Evolutionary conservation across 2,797 vertebrate genomes (phyloP), one percentile per base, ranked within the genome.

Genomic region (Nannoperca obscura): DNA sequence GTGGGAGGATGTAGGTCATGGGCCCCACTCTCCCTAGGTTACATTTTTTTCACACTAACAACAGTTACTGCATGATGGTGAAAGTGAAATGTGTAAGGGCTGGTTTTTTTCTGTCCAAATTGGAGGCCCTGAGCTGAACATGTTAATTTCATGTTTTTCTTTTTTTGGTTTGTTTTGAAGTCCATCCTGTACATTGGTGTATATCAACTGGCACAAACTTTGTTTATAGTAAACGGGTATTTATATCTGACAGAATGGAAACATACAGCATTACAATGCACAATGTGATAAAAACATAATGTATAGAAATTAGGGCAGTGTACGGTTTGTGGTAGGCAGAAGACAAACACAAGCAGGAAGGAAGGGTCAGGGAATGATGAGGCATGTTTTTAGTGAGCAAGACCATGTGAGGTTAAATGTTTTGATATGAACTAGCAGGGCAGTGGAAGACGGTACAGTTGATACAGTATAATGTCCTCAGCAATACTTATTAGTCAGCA

Each of bases 391-490:
- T 12, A 68, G 3, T 42, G 22, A 63, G 57, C 7, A 57, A 49
- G 13, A 64, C 40, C 50, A 68, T 2, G 4, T 57, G 10, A 55
- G 54, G 32, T 78, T 67, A 63, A 79, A 68, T 34, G 30, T 59
- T 66, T 64, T 61, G 55, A 61, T 58, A 32, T 62, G 14, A 76
- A 64, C 27, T 32, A 46, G 57, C 42, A 65, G 52, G 69, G 68
- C 68, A 52, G 47, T 32, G 67, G 4, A 46, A 52, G 19, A 62
- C 38, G 54, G 27, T 44, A 54, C 49, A 58, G 46, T 74, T n/a
- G 0, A 61, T 63, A 81, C 57, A 65, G 60, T 74, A 61, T 46
- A 77, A 83, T 80, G 70, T 77, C 68, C 61, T 58, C 36, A 65
- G 47, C 36, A 69, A 59, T 49, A 64, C 50, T 52, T 58, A 79